Base-by-base conservation (phyloP, 2,797 vertebrate genomes). In the Sebastes steindachneri region DNA sequence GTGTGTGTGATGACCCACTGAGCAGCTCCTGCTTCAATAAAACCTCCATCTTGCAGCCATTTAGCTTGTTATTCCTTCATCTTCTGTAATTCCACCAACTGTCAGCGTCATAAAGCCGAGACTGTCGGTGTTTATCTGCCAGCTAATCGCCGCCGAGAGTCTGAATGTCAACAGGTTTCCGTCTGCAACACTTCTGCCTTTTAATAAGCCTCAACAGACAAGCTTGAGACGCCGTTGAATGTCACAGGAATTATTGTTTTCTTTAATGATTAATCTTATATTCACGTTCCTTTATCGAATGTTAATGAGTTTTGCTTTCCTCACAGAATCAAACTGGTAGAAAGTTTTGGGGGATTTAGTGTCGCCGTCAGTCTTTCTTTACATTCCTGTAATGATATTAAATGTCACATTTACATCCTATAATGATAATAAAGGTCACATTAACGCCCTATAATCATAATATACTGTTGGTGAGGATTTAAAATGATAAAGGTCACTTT, bases 331-430 rank as follows among this genome's bases (percentile, higher is more conserved):
- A 25, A 51, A 12, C 26, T 29, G 0, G 7, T 7, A 21, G 17
- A 23, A 62, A 29, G 53, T 66, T 77, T 48, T 15, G 3, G 3
- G 7, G 15, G 57, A 11, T 66, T 80, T 73, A 25, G 10, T 31
- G 23, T 7, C 7, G 3, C 7, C 1, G 41, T 48, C 15, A 51
- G 48, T 19, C 48, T 51, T 19, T 51, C 55, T 73, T 68, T 78
- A 66, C 72, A 29, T 45, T 35, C 28, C 60, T 48, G 7, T 70
- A 73, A 73, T 51, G 51, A 71, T 37, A 57, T 69, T 59, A 90
- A 93, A 92, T 89, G 89, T 89, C 89, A 92, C 88, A 92, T 92
- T 91, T 86, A 81, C 90, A 93, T 92, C 12, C 60, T 33, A 17
- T 84, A 88, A 89, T 85, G 45, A 80, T 65, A 59, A 59, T 80